Conservation (phyloP, 2,113 vertebrate genomes). For the Cavia aperea region DNA sequence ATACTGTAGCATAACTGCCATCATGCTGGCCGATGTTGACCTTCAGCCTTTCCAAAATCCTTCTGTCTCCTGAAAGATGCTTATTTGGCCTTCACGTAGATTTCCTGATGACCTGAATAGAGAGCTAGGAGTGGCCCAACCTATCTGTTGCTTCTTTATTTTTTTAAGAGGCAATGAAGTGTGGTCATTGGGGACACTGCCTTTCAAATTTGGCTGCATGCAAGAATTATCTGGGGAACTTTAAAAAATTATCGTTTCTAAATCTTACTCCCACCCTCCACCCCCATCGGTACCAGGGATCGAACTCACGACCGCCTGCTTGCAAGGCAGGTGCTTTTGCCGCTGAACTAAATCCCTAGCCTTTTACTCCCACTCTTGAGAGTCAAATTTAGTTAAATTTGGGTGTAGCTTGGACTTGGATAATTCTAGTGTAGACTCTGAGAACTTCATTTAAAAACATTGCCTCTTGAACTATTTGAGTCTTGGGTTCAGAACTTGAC, state of each 20-base stretch:
- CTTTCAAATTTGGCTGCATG: neutral
- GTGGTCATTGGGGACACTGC: neutral
- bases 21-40: neutral
- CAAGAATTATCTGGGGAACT: neutral
- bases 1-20: neutral
- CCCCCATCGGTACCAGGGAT: too few species aligned
- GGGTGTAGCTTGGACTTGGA: neutral
- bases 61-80: conserved; percentile 29
- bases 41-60: conserved; percentile 24
- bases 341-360: too few species aligned
- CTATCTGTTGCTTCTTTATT: neutral
- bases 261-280: neutral
- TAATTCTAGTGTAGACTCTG: neutral
- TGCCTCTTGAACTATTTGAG: neutral
- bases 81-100: neutral
- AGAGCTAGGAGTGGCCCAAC: neutral
- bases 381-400: neutral
- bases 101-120: conserved; percentile 29
- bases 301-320: too few species aligned
- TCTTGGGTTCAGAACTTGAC: neutral
- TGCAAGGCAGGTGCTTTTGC: too few species aligned
- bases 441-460: neutral
- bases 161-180: neutral
- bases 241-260: neutral
- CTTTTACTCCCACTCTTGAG: too few species aligned